A percentile compares a stretch with the other conserved stretches of the same genome.
These are phyloP conservation scores for Nixonia krombeini DNA, from an alignment of 1,140 invertebrate genomes.

Conservation along the genomic window DNA sequence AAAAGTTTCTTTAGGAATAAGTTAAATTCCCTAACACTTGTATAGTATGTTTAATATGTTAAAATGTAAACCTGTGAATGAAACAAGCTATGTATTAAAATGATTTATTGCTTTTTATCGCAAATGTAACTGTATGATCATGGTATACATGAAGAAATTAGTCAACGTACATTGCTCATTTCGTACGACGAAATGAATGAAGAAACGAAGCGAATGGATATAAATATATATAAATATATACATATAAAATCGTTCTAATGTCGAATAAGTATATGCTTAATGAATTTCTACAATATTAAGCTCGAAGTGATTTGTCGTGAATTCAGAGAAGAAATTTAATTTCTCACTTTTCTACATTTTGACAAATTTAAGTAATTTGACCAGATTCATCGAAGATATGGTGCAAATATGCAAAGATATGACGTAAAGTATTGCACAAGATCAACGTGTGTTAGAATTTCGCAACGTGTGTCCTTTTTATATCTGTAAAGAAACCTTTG, in stretches of 20 bases:
- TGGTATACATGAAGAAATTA: constrained; percentile 19
- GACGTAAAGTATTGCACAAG: too few relatives aligned
- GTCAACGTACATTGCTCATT: constrained; percentile 35
- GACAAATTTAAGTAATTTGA: constrained; percentile 23
- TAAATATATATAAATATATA: constrained; percentile 26
- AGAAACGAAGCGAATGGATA: constrained; percentile 14
- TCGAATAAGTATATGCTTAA: constrained; percentile 38
- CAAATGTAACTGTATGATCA: constrained; percentile 14
- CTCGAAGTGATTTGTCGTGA: constrained; percentile 39
- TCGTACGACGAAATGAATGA: constrained; percentile 8
- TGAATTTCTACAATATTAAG: constrained; percentile 39
- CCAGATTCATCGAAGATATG: constrained; percentile 37
- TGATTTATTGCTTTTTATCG: constrained; percentile 31
- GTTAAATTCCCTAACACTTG: constrained; percentile 23
- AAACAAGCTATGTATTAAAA: constrained; percentile 18
- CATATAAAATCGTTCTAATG: constrained; percentile 42
- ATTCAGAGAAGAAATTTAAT: constrained; percentile 44
- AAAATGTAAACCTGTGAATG: constrained; percentile 15
- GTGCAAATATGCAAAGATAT: constrained; percentile 28
- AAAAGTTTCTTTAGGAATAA: constrained; percentile 7
- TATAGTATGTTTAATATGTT: constrained; percentile 34
- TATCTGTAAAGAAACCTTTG: constrained; percentile 45
- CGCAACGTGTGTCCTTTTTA: constrained; percentile 46
- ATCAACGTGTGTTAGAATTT: constrained; percentile 27
- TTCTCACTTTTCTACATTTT: constrained; percentile 50